Percentiles rank a stretch among this genome's conserved stretches.
Conservation (phyloP, 1,140 invertebrate genomes). For the Magallana gigas region DNA sequence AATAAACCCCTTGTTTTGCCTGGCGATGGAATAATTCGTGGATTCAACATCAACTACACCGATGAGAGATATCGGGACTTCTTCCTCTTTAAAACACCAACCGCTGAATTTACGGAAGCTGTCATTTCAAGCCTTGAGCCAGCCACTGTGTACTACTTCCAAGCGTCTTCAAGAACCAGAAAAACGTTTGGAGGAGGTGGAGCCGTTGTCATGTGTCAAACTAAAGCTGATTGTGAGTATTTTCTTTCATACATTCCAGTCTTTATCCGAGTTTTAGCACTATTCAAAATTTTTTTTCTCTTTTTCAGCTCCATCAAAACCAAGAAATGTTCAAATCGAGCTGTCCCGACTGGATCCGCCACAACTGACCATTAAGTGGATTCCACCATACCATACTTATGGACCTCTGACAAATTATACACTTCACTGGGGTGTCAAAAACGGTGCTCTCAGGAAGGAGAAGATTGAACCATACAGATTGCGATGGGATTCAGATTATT, state of each 20-base stretch:
- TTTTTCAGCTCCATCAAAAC: conserved; percentile 35
- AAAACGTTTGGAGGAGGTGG: conserved; percentile 47
- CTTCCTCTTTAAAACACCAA: conserved; percentile 38
- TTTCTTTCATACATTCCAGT: background rate
- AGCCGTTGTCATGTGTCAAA: conserved; percentile 43
- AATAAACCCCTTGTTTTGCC: conserved; percentile 12
- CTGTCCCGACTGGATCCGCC: background rate
- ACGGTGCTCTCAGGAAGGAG: conserved; percentile 34
- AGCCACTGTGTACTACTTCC: conserved; percentile 49
- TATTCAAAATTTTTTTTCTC: background rate
- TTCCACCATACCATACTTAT: conserved; percentile 36
- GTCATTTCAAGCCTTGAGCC: conserved; percentile 44
- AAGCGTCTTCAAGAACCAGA: conserved; percentile 44
- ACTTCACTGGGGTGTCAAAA: conserved; percentile 39
- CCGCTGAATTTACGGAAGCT: conserved; percentile 17
- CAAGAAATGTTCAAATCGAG: conserved; percentile 29
- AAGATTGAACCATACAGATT: background rate
- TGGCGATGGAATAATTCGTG: conserved; percentile 52
- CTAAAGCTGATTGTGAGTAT: conserved; percentile 49
- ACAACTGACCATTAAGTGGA: conserved; percentile 20
- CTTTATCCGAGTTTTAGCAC: background rate
- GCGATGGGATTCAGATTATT: conserved; percentile 32
- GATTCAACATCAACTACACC: conserved; percentile 52
- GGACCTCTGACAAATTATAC: conserved; percentile 15
- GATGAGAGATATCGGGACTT: conserved; percentile 44